These are phyloP conservation scores for Eupithecia vulgata DNA, from an alignment of 2,888 invertebrate species.

Conservation along the genomic window DNA sequence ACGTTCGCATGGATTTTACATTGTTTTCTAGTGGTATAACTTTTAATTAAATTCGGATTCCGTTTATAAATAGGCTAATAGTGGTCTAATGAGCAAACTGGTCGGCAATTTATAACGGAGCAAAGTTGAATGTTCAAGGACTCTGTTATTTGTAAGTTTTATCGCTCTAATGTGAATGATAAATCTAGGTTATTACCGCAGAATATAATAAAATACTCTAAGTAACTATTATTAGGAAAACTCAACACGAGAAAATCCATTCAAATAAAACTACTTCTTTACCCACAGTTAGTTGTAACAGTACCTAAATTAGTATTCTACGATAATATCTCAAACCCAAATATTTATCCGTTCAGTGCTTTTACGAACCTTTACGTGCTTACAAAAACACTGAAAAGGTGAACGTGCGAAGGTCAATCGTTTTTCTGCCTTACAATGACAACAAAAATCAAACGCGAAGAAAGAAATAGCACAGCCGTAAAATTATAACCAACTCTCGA, in stretches of 20 bases:
- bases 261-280: background rate
- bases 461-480: conserved; percentile 36
- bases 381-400: conserved; percentile 52
- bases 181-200: conserved; percentile 29
- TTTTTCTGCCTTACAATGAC: conserved; percentile 64
- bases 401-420: conserved; percentile 64
- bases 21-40: conserved; percentile 10
- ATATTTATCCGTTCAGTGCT: conserved; percentile 23
- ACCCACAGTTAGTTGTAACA: background rate
- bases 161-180: conserved; percentile 46
- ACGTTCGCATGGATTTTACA: conserved; percentile 13
- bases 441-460: conserved; percentile 57
- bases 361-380: conserved; percentile 30
- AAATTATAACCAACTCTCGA: conserved; percentile 52
- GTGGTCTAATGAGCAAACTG: conserved; percentile 32
- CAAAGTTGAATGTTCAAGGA: conserved; percentile 55
- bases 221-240: background rate
- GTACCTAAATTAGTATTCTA: background rate
- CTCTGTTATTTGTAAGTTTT: conserved; percentile 44
- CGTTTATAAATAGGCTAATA: conserved; percentile 17
- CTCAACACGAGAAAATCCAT: background rate
- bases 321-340: conserved; percentile 1
- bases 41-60: conserved; percentile 10
- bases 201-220: background rate
- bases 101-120: conserved; percentile 50